Evolutionary conservation across 1,140 invertebrate species (phyloP), one percentile per base, ranked within the genome.

Genomic region (Triops cancriformis): DNA sequence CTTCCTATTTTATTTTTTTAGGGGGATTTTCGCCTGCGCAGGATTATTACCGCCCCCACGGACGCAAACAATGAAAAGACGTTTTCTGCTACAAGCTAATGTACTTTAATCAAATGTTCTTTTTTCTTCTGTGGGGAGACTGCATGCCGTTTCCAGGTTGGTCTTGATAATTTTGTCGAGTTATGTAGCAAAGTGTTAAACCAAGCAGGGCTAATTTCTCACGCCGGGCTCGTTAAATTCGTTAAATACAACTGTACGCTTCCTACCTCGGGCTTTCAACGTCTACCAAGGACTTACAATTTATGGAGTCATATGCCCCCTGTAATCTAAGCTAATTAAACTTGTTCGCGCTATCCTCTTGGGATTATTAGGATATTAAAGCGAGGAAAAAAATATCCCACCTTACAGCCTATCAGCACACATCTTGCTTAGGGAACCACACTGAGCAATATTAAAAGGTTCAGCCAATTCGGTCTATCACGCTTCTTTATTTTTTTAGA

Each of bases 301-400:
- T 64, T 64, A 64, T 64, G 51, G 51, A 64, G 51, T 64, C 51
- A 64, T 14, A 7, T 64, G 4, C 51, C 31, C 51, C 51, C 51
- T 64, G 51, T 64, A 64, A 64, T 64, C 14, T 64, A 64, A 23
- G 51, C 51, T 64, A 64, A 64, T 64, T 64, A 64, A 64, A 18
- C 51, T 18, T 64, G 3, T 6, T 64, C 51, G 51, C 51, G 23
- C 18, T 14, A 23, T 64, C 51, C 23, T 64, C 51, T n/a, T 1
- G 18, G 23, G 18, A 64, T 64, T 64, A 37, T 37, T 64, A 64
- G 23, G 51, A 23, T 23, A 64, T 64, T 64, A 64, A 23, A 64
- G 51, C 51, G 51, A 64, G 51, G 7, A 64, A 64, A 64, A 45
- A 23, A 9, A 23, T 4, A 64, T 64, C 51, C 51, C 14, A 64